Evolutionary conservation across 1,140 invertebrate genomes (phyloP), one percentile per base, ranked within the genome.

Genomic region (Zaprionus gabonicus): DNA sequence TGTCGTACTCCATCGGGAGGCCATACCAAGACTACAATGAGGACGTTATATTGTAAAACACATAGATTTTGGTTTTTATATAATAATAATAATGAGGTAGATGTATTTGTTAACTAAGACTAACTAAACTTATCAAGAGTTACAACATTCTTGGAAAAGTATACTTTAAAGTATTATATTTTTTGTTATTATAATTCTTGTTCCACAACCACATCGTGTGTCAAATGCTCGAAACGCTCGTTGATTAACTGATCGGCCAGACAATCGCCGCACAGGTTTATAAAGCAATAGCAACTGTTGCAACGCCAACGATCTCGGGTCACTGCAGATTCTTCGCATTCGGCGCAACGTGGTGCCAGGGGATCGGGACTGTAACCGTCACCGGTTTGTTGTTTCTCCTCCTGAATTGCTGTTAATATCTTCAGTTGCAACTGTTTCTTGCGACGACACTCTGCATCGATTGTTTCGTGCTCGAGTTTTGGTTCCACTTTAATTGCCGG

Each of bases 221-320:
- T 71, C 0, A 91, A 44, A 34, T 92, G 91, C 15, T 91, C 85
- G 49, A 92, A 92, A 3, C 69, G 67, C 13, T 76, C 74, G 3
- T 71, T 72, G 3, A 91, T 62, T 15, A 92, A 60, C 58, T 92
- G 91, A 38, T 76, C 75, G 13, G 84, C 76, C 6, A 92, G 28
- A 28, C 91, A 92, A 20, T 92, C 91, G 2, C 75, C 73, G 28
- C 91, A 92, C 5, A 90, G 73, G 72, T 91, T 92, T 0, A 92
- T 31, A 38, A 83, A 79, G 15, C 80, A 86, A 71, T 91, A 92
- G 66, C 94, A 94, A 53, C 92, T 93, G 17, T 91, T 92, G 81
- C 96, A 97, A 80, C 96, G 95, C 96, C 96, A 97, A 63, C 96
- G 93, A 4, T 94, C 94, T 13, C 95, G 95, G 34, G 94, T 92